Evolutionary conservation across 2,888 invertebrate genomes (phyloP), one percentile per base, ranked within the genome.

Genomic region (Erebia palarica): DNA sequence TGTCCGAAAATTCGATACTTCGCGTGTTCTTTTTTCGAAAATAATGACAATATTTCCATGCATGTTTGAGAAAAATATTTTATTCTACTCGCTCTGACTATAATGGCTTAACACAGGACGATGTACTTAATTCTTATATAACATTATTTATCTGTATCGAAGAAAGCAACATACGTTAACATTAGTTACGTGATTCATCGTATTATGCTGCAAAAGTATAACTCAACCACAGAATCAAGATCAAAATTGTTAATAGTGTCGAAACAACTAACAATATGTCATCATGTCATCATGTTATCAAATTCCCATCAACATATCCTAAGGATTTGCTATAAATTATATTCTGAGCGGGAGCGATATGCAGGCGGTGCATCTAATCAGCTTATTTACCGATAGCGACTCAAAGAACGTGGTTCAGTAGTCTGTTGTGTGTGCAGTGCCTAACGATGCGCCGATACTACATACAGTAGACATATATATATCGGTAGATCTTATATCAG

Each of bases 371-470:
- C 71, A 67, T 76, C 73, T 76, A 76, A 74, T 76, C 74, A 75
- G 73, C 75, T 73, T 74, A 72, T 75, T 74, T 74, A 70, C 74
- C 69, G 71, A 74, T 67, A 69, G 72, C 63, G 42, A 58, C 68
- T 74, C 75, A 72, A 73, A 74, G 72, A 69, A 71, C 75, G 68
- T 75, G 72, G 72, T 68, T 72, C 70, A 73, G 73, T 73, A 74
- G 73, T 74, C 69, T 72, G 51, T 64, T 49, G 47, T 73, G 67
- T 75, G 68, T 68, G 61, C 69, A 70, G 53, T 65, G 71, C 68
- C 65, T 76, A 76, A 73, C 72, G 76, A 74, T 71, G 69, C 70
- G 49, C 70, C 65, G 74, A 72, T 73, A 73, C 72, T 27, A 72
- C 13, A 65, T 47, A 9, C 42, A 59, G 67, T 57, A 59, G 21